Evolutionary conservation across 2,888 invertebrate genomes (phyloP), one percentile per base, ranked within the genome.

Genomic region (Nemotelus nigrinus): DNA sequence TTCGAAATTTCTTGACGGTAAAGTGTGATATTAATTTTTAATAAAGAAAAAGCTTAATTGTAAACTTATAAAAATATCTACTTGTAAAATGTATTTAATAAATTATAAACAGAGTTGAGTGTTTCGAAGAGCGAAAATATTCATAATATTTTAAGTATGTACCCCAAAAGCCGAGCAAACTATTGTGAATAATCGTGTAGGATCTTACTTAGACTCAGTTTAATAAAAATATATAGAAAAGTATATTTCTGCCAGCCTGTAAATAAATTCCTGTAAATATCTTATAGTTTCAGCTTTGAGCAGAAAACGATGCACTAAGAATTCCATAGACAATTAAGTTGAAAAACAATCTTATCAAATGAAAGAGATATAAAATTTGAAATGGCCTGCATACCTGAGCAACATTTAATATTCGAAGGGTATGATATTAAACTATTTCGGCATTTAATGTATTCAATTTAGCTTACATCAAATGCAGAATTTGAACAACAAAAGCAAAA

Each of bases 1-100:
- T 55, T 60, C 74, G 44, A 77, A 58, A 77, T 55, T 65, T 67
- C 57, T 78, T 77, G 80, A 80, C 80, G 80, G 80, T 79, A 79
- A 78, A 79, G 80, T 80, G 80, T 80, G 80, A 80, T 80, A 80
- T 80, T 80, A 80, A 78, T 70, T 78, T 60, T 77, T 80, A 78
- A 77, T 70, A 75, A 74, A 71, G 25, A 25, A 25, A 25, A 58
- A 74, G 67, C 70, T 71, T 77, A 76, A 53, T 43, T 71, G 45
- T 63, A 60, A 77, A 47, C 39, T 10, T 44, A 55, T 25, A 70
- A 70, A 70, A 41, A 55, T 58, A 58, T 45, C 4, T 58, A 25
- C 45, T 7, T 41, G 39, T 63, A 25, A 6, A 7, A 47, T 58
- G 25, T 72, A 58, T 72, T 57, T 58, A 72, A 58, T 72, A 72